These are phyloP conservation scores for Boleophthalmus pectinirostris DNA, from an alignment of 2,113 vertebrate species.

Conservation along the genomic window DNA sequence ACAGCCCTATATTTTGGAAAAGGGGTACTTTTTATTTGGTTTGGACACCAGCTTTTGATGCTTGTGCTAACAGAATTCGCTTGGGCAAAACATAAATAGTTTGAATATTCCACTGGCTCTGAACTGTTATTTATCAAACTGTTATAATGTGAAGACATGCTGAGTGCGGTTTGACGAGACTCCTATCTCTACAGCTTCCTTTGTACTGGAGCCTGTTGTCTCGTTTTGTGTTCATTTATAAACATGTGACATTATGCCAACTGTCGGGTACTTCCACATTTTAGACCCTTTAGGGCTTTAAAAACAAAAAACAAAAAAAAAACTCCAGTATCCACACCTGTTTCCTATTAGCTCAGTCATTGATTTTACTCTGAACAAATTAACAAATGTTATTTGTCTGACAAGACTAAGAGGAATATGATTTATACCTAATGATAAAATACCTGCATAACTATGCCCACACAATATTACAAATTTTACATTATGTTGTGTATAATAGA, in stretches of 20 bases:
- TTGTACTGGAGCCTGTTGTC: slow-evolving; percentile 24
- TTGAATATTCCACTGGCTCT: too few relatives aligned
- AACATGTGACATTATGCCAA: slow-evolving; percentile 66
- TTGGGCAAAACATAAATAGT: not conserved
- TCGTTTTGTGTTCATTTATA: slow-evolving; percentile 62
- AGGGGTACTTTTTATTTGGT: too few relatives aligned
- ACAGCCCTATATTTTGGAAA: too few relatives aligned
- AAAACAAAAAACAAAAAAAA: too few relatives aligned
- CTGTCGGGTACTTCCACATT: slow-evolving; percentile 67
- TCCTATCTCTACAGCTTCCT: slow-evolving; percentile 58
- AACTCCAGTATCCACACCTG: too few relatives aligned
- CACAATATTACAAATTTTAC: not conserved
- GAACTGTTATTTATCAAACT: not conserved
- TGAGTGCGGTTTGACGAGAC: slow-evolving; percentile 2
- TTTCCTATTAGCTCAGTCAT: not conserved
- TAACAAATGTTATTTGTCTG: not conserved
- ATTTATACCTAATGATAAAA: not conserved
- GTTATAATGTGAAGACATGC: not conserved
- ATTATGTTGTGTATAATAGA: not conserved
- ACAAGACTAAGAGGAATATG: not conserved
- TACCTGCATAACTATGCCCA: not conserved
- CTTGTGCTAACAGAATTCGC: not conserved
- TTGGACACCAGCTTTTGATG: too few relatives aligned
- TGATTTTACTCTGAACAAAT: not conserved
- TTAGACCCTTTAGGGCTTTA: too few relatives aligned